phyloP scores from a whole-genome alignment of 2,888 invertebrate species.

The Pharmacophagus antenor region DNA sequence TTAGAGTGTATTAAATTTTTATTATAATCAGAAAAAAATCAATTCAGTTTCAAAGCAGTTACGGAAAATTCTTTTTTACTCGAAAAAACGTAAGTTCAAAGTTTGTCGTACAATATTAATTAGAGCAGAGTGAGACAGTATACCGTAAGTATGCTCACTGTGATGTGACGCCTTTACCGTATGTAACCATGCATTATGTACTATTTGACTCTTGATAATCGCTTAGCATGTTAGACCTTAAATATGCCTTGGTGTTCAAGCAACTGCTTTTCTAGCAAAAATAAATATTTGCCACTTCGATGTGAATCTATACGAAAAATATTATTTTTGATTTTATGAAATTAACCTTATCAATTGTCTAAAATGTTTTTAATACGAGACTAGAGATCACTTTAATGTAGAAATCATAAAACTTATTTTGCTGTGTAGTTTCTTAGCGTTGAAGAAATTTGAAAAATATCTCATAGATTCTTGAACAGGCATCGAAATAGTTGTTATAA shows the following conservation, averaged over 20 bases:
- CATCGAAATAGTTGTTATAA: neutral
- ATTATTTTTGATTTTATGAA: too few species aligned
- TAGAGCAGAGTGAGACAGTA: conserved; percentile 27
- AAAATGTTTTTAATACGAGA: too few species aligned
- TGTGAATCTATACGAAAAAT: too few species aligned
- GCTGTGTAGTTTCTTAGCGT: too few species aligned
- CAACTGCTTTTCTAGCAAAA: neutral
- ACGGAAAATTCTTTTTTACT: neutral
- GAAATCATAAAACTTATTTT: too few species aligned
- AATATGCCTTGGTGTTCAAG: neutral
- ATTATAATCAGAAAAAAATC: too few species aligned
- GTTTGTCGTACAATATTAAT: conserved; percentile 18
- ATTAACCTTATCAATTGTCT: too few species aligned
- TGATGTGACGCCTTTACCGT: conserved; percentile 50
- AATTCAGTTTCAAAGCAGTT: too few species aligned
- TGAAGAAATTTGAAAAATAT: too few species aligned
- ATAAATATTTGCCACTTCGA: neutral
- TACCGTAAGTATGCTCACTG: conserved; percentile 45
- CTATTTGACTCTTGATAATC: conserved; percentile 26
- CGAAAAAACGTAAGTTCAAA: conserved; percentile 5
- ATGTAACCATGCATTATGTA: conserved; percentile 50
- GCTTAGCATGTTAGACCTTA: conserved; percentile 9
- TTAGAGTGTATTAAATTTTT: too few species aligned
- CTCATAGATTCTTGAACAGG: too few species aligned
- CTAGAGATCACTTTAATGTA: too few species aligned